These are phyloP conservation scores for Hetaerina americana DNA, from an alignment of 1,140 invertebrate genomes.

Conservation along the genomic window DNA sequence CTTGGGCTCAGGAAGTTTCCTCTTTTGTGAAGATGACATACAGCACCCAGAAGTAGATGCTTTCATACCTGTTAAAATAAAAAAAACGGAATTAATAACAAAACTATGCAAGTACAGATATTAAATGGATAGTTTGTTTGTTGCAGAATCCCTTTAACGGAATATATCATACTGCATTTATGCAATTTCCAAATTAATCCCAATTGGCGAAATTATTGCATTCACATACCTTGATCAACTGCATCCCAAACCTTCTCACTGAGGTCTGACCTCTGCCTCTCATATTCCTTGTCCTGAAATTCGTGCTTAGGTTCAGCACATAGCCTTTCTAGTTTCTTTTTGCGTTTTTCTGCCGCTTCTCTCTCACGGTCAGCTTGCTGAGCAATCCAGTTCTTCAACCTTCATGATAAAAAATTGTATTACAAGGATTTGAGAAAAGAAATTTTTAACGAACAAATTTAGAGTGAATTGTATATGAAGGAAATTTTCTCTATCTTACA, in stretches of 20 bases:
- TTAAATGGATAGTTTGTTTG: background rate
- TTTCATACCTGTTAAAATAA: background rate
- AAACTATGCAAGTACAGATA: background rate
- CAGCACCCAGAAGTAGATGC: background rate
- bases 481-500: too few species aligned
- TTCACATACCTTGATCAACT: constrained; percentile 62
- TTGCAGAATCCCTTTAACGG: background rate
- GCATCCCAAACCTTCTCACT: constrained; percentile 70
- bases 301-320: constrained; percentile 63
- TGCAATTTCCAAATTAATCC: constrained; percentile 1
- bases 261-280: constrained; percentile 57
- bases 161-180: background rate
- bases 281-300: constrained; percentile 67
- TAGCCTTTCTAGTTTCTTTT: constrained; percentile 65
- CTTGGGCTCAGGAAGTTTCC: background rate
- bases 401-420: constrained; percentile 12
- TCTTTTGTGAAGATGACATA: background rate
- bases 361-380: constrained; percentile 67
- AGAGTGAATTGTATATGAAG: too few species aligned
- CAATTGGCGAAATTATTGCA: constrained; percentile 28
- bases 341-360: constrained; percentile 57
- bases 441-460: background rate
- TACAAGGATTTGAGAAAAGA: background rate
- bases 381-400: constrained; percentile 74
- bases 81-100: background rate